Evolutionary conservation across 2,113 vertebrate species (phyloP).

Genomic region (Acrocephalus kingi): DNA sequence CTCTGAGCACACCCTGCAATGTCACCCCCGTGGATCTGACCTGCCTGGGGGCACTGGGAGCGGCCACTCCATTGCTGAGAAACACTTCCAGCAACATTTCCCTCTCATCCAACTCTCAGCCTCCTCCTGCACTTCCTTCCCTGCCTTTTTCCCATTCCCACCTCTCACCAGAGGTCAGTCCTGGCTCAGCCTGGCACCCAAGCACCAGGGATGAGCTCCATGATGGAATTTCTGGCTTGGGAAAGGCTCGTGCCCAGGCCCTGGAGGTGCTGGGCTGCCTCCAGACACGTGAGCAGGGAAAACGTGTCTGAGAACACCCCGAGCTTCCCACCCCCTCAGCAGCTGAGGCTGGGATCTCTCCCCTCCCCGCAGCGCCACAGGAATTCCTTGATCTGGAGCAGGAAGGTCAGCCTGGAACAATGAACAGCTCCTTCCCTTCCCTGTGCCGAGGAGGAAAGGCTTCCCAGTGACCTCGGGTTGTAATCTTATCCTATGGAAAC

Average conservation of each 20-base stretch:
- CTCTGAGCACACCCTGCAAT: fast-evolving
- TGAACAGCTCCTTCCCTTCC: neutral
- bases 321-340: neutral
- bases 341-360: neutral
- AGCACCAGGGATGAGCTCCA: neutral
- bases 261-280: neutral
- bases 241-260: neutral
- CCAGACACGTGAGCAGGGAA: neutral
- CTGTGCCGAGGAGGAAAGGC: neutral
- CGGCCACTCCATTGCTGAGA: fast-evolving
- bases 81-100: neutral
- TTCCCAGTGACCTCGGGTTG: conserved; percentile 7
- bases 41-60: neutral
- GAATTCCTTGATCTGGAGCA: neutral
- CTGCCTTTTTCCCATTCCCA: neutral
- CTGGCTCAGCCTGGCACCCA: fast-evolving
- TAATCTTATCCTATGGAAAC: neutral
- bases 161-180: fast-evolving
- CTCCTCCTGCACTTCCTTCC: neutral
- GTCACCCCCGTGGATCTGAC: fast-evolving
- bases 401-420: conserved; percentile 19
- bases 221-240: fast-evolving
- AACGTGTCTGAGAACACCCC: neutral
- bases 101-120: neutral
- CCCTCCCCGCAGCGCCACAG: neutral